A percentile compares a stretch with the other conserved stretches of the same genome.
phyloP scores from a whole-genome alignment of 2,888 invertebrate genomes.

The Branchipolynoe longqiensis region DNA sequence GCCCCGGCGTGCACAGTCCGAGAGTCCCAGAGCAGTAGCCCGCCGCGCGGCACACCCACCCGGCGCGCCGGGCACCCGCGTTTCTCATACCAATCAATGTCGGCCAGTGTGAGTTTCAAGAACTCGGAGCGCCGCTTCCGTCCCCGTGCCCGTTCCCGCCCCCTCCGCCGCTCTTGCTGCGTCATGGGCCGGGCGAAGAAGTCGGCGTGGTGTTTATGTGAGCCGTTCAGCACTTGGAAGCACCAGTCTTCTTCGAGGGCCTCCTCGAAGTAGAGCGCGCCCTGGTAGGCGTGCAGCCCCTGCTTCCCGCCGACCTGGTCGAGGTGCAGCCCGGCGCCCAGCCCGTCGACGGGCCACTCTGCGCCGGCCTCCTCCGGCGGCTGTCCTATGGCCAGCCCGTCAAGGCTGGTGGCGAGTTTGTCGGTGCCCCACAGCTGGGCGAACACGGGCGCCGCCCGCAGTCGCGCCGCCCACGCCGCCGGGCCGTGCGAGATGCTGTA shows the following conservation, averaged over 20 bases:
- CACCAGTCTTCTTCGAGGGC: slow-evolving; percentile 69
- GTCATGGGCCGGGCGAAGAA: slow-evolving; percentile 56
- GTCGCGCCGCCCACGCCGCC: slow-evolving; percentile 73
- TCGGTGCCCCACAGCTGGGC: slow-evolving; percentile 75
- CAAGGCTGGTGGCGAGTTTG: slow-evolving; percentile 74
- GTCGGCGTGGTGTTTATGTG: slow-evolving; percentile 67
- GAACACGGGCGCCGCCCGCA: slow-evolving; percentile 73
- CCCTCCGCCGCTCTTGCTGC: too few species aligned
- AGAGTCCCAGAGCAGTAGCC: slow-evolving; percentile 78
- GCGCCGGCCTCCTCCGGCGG: slow-evolving; percentile 64
- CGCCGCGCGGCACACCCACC: slow-evolving; percentile 75
- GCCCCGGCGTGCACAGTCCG: slow-evolving; percentile 76
- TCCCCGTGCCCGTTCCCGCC: too few species aligned
- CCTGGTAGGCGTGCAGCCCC: slow-evolving; percentile 77
- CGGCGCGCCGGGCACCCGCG: slow-evolving; percentile 70
- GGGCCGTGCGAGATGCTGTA: slow-evolving; percentile 73
- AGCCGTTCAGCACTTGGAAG: slow-evolving; percentile 67
- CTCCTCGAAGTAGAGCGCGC: slow-evolving; percentile 72
- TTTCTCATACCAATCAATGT: slow-evolving; percentile 68
- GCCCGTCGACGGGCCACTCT: neutral
- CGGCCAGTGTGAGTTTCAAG: slow-evolving; percentile 66
- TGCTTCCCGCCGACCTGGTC: slow-evolving; percentile 72
- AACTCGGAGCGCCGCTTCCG: slow-evolving; percentile 57
- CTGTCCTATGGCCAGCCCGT: slow-evolving; percentile 76
- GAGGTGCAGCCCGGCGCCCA: slow-evolving; percentile 73